These are phyloP conservation scores for Salticus scenicus DNA, from an alignment of 2,888 invertebrate genomes.

Conservation along the genomic window DNA sequence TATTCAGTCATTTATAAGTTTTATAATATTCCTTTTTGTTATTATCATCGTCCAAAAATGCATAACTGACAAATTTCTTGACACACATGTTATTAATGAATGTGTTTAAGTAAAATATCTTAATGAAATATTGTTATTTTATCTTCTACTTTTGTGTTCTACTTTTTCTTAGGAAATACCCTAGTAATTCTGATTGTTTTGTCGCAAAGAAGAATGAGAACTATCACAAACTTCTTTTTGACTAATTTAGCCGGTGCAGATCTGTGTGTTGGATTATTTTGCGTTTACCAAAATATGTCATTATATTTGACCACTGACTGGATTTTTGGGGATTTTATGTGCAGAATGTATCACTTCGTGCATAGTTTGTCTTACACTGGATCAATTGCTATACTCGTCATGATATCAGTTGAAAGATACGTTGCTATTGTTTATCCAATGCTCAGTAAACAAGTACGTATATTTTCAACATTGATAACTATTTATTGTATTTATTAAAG, in stretches of 20 bases:
- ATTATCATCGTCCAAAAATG: no score
- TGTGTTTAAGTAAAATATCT: no score
- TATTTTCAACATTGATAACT: no score
- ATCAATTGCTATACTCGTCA: constrained; percentile 90
- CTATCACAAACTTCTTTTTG: constrained; percentile 93
- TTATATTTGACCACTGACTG: constrained; percentile 84
- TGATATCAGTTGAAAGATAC: constrained; percentile 90
- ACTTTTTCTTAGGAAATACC: constrained; percentile 84
- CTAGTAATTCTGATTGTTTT: constrained; percentile 91
- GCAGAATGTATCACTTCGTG: constrained; percentile 93
- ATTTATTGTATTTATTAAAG: no score
- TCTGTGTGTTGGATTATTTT: constrained; percentile 93
- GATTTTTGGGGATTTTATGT: constrained; percentile 88
- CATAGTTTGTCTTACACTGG: constrained; percentile 92
- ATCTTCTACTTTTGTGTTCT: background rate
- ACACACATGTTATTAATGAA: no score
- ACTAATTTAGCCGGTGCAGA: constrained; percentile 93
- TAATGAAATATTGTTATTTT: background rate
- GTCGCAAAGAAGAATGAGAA: constrained; percentile 86
- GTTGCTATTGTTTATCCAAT: constrained; percentile 80
- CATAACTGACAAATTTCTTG: no score
- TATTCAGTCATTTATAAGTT: no score
- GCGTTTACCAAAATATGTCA: constrained; percentile 90
- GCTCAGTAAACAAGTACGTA: constrained; percentile 67
- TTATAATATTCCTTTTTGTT: no score